Evolutionary conservation across 2,113 vertebrate species (phyloP), one percentile per base, ranked within the genome.

Genomic region (Hemicordylus capensis): DNA sequence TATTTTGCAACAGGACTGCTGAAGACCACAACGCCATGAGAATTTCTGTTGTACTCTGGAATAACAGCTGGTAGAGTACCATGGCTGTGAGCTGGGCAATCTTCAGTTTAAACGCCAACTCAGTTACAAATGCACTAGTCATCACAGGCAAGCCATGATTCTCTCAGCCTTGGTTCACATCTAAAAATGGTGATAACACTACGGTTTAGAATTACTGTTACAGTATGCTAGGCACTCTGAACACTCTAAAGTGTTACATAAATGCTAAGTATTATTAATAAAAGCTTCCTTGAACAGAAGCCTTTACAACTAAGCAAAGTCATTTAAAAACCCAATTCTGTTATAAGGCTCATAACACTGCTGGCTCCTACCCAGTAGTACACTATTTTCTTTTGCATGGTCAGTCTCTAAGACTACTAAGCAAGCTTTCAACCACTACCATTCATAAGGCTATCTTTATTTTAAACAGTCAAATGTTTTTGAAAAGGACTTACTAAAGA

Each of bases 401-500:
- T 44, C 20, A 48, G 8, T 17, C 9, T 37, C 34, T 22, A 44
- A 34, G 77, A 51, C 15, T 4, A n/a, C 24, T 26, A 61, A 20
- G 26, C 28, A 10, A 44, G 6, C 6, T 69, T 31, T 78, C 28
- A 44, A 19, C 0, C 0, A 19, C 1, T 6, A 1, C 12, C 12
- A 15, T 6, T 46, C 34, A 39, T n/a, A n/a, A 9, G 59, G 19
- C 17, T 51, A n/a, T 17, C 28, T 61, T 28, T 28, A 56, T 78
- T 39, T n/a, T 24, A 26, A 26, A 63, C 48, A 76, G 28, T 70
- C 64, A 46, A 51, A 83, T n/a, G n/a, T n/a, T n/a, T n/a, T n/a
- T n/a, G 20, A 10, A 59, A 81, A 75, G 24, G 28, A 91, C 98
- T 96, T 95, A 99, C 98, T 99, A 98, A 56, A 99, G 96, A 90